Evolutionary conservation across 2,113 vertebrate genomes (phyloP), one percentile per base, ranked within the genome.

Genomic region (Perognathus longimembris): DNA sequence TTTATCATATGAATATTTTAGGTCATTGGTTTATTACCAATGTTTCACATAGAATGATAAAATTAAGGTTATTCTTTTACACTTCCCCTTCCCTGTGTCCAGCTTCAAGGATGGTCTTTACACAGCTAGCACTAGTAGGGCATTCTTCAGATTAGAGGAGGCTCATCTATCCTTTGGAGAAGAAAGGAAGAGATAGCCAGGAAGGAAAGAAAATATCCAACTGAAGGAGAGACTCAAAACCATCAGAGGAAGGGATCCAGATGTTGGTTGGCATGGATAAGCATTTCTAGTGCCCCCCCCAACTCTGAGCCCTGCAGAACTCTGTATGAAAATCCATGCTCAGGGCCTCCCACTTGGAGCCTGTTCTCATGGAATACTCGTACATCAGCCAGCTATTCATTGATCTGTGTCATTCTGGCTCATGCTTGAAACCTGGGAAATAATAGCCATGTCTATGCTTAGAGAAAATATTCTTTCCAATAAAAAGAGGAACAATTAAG

Each of bases 261-360:
- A 3, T 57, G 9, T 15, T 59, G 8, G 15, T 18, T 32, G 38
- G 18, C 67, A 42, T 9, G 32, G 4, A 30, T 30, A 26, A 77
- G 24, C 15, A 11, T 17, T 74, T 36, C 11, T 22, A 70, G 5
- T 0, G 6, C 28, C 26, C 9, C 32, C 32, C 18, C 4, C 24
- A 66, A 32, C 6, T 20, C 22, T 50, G 24, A 66, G 38, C 6
- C 26, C 22, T 50, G 24, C 12, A 30, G 45, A 38, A 28, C 40
- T 57, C 30, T 66, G 7, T 4, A 24, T 10, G 38, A 1, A 0
- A 34, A 4, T 14, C 34, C 7, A 1, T 22, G 7, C 28, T 50
- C 54, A 11, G 69, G 28, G 6, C 24, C 22, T 67, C 34, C 32
- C 15, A 15, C 42, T 78, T 67, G 11, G 3, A 42, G 34, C 18